Conservation (phyloP, 2,113 vertebrate genomes). For the Aspiorhynchus laticeps region DNA sequence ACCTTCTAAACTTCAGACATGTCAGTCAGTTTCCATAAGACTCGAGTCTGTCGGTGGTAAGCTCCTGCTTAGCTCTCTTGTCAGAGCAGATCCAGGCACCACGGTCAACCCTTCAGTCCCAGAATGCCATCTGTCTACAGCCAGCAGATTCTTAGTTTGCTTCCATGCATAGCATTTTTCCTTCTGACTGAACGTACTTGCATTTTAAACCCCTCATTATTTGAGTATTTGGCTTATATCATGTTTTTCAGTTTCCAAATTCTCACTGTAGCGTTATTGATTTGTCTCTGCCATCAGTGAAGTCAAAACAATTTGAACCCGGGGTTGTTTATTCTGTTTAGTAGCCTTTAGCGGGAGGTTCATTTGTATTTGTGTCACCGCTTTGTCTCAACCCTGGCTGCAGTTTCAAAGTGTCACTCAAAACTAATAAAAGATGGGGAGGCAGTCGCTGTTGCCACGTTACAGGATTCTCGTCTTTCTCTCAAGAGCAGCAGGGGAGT, state of each 20-base stretch:
- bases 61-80: slow-evolving; percentile 32
- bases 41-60: slow-evolving; percentile 8
- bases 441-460: slow-evolving; percentile 52
- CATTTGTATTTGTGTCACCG: slow-evolving; percentile 62
- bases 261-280: slow-evolving; percentile 34
- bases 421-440: slow-evolving; percentile 48
- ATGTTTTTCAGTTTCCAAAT: neutral
- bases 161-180: slow-evolving; percentile 15
- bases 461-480: slow-evolving; percentile 52
- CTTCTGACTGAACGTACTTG: slow-evolving; percentile 45
- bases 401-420: slow-evolving; percentile 56
- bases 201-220: slow-evolving; percentile 38
- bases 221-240: slow-evolving; percentile 23
- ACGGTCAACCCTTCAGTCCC: slow-evolving; percentile 5
- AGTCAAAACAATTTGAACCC: slow-evolving; percentile 45
- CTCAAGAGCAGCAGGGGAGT: slow-evolving; percentile 43
- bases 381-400: slow-evolving; percentile 48
- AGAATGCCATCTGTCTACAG: slow-evolving; percentile 26
- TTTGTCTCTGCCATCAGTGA: slow-evolving; percentile 30
- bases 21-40: slow-evolving; percentile 1
- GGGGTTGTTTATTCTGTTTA: slow-evolving; percentile 41
- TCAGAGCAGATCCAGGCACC: slow-evolving; percentile 24
- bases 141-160: slow-evolving; percentile 23
- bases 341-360: slow-evolving; percentile 51
- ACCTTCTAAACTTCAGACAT: slow-evolving; percentile 25